Evolutionary conservation across 2,797 vertebrate species (phyloP).

Genomic region (Sebastes hubbsi): DNA sequence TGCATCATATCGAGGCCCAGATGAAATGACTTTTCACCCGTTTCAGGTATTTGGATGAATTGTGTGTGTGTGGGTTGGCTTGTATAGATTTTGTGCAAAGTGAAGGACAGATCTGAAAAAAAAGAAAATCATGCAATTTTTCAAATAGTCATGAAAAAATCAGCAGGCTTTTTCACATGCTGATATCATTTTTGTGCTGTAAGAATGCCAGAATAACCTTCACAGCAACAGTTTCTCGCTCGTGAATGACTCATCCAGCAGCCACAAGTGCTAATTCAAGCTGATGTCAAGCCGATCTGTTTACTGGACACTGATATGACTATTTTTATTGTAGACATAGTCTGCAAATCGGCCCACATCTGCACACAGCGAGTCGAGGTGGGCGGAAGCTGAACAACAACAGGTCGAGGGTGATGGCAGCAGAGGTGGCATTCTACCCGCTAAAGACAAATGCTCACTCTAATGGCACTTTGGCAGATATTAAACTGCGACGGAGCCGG

Average conservation of each 20-base stretch:
- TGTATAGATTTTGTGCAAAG: background rate
- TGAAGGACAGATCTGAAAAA: background rate
- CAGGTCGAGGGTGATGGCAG: background rate
- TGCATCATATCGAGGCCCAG: background rate
- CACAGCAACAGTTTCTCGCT: background rate
- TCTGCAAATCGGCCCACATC: background rate
- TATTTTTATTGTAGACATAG: background rate
- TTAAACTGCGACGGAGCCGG: background rate
- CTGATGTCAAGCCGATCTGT: background rate
- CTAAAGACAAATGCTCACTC: background rate
- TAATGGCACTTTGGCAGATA: conserved; percentile 2
- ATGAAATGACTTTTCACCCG: background rate
- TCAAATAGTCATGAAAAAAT: too few species aligned
- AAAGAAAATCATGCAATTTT: background rate
- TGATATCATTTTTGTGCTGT: background rate
- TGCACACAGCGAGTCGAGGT: background rate
- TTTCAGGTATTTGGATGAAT: background rate
- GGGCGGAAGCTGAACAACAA: background rate
- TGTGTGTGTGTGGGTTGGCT: background rate
- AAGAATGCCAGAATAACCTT: background rate
- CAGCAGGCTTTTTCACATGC: too few species aligned
- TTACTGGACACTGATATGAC: background rate
- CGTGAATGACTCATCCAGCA: background rate
- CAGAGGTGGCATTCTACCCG: background rate
- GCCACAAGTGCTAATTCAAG: background rate